Percentiles rank a stretch among this genome's conserved stretches.
Evolutionary conservation across 2,797 vertebrate genomes (phyloP).

Genomic region (Salarias fasciatus): DNA sequence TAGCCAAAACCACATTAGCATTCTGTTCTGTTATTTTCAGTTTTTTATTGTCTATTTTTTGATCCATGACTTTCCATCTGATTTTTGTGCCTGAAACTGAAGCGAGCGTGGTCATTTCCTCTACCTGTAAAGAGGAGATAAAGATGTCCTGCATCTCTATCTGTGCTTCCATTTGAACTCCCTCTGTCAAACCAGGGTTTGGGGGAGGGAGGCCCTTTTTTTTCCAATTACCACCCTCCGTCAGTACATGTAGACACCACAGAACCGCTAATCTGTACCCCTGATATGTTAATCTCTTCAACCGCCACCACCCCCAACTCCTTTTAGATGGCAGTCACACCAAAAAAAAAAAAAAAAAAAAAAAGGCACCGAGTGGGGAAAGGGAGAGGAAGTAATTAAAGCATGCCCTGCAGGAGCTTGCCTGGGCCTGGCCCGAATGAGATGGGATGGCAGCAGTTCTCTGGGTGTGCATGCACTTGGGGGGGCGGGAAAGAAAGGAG

Average conservation of each 20-base stretch:
- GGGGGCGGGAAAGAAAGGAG: constrained; percentile 30
- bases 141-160: constrained; percentile 59
- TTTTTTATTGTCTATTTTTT: constrained; percentile 25
- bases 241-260: constrained; percentile 71
- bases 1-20: too few species aligned
- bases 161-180: constrained; percentile 68
- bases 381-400: constrained; percentile 82
- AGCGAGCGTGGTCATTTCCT: constrained; percentile 43
- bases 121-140: constrained; percentile 70
- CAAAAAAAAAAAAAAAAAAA: constrained; percentile 74
- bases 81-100: constrained; percentile 42
- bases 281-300: constrained; percentile 81
- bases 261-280: constrained; percentile 77
- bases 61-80: constrained; percentile 31
- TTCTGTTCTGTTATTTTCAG: neutral
- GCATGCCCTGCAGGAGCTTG: constrained; percentile 75
- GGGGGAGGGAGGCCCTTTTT: constrained; percentile 49
- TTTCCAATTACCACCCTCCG: constrained; percentile 79
- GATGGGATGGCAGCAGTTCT: constrained; percentile 48
- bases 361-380: constrained; percentile 60
- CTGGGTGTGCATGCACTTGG: constrained; percentile 54
- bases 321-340: constrained; percentile 68
- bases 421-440: constrained; percentile 52
- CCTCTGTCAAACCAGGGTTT: constrained; percentile 51
- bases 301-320: constrained; percentile 22